A percentile compares a stretch with the other conserved stretches of the same genome.
Conservation (phyloP, 2,888 invertebrate genomes). For the Aproaerema taeniolella region DNA sequence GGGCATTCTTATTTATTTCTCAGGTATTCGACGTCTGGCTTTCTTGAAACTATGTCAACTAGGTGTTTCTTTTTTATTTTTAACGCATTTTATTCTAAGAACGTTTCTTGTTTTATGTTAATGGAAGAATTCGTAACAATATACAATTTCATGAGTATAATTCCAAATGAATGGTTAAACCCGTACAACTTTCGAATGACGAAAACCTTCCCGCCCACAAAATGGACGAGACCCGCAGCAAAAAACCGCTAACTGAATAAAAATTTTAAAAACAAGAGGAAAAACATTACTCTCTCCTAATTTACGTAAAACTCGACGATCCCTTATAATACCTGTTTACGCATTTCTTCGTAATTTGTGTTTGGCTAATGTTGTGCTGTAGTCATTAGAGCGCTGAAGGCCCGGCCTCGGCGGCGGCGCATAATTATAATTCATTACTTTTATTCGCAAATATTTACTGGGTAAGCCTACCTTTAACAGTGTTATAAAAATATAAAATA, state of each 20-base stretch:
- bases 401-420: slow-evolving; percentile 36
- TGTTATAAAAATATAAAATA: too few relatives aligned
- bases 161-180: too few relatives aligned
- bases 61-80: too few relatives aligned
- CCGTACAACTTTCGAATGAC: slow-evolving; percentile 4
- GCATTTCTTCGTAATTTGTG: slow-evolving; percentile 66
- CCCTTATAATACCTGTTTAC: slow-evolving; percentile 66
- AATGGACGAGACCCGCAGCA: too few relatives aligned
- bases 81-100: too few relatives aligned
- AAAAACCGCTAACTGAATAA: slow-evolving; percentile 17
- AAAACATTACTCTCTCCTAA: slow-evolving; percentile 41
- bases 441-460: slow-evolving; percentile 43
- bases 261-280: slow-evolving; percentile 32
- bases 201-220: neutral
- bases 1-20: too few relatives aligned
- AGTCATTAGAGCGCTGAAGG: slow-evolving; percentile 52
- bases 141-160: too few relatives aligned
- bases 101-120: too few relatives aligned
- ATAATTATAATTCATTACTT: slow-evolving; percentile 67
- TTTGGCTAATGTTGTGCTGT: slow-evolving; percentile 64
- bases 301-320: slow-evolving; percentile 47
- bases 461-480: too few relatives aligned
- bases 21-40: too few relatives aligned
- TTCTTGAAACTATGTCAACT: too few relatives aligned
- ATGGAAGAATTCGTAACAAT: too few relatives aligned